Evolutionary conservation across 2,797 vertebrate genomes (phyloP).

Genomic region (Pseudochirops corinnae): DNA sequence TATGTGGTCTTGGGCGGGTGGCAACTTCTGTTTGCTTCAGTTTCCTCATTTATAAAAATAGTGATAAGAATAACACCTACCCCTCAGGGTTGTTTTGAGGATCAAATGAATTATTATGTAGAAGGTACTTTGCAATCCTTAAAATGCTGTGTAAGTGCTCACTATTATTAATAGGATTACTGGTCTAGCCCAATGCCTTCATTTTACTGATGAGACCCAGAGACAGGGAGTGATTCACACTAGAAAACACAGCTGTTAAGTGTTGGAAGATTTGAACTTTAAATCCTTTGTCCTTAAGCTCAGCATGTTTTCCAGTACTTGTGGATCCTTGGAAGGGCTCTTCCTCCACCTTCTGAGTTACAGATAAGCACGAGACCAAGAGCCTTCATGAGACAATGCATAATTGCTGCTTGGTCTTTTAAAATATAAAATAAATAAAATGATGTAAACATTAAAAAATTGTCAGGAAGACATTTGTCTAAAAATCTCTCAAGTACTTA

Average conservation of each 20-base stretch:
- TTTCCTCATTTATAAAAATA: neutral
- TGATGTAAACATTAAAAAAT: neutral
- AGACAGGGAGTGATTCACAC: neutral
- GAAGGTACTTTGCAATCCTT: neutral
- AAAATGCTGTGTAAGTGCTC: neutral
- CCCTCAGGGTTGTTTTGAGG: neutral
- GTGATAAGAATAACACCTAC: neutral
- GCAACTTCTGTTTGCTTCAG: neutral
- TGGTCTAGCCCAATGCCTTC: neutral
- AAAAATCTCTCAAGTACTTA: neutral
- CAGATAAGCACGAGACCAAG: neutral
- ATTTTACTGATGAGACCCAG: neutral
- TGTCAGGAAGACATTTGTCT: neutral
- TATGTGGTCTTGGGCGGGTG: neutral
- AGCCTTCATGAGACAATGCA: neutral
- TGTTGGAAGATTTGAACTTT: neutral
- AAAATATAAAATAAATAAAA: neutral
- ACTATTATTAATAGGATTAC: neutral
- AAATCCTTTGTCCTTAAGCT: neutral
- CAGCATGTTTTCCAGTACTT: neutral
- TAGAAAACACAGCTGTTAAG: neutral
- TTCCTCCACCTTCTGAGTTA: neutral
- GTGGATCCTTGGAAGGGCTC: neutral
- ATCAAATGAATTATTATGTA: neutral
- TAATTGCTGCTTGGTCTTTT: neutral